Evolutionary conservation across 2,888 invertebrate species (phyloP).

Genomic region (Itoplectis maculator): DNA sequence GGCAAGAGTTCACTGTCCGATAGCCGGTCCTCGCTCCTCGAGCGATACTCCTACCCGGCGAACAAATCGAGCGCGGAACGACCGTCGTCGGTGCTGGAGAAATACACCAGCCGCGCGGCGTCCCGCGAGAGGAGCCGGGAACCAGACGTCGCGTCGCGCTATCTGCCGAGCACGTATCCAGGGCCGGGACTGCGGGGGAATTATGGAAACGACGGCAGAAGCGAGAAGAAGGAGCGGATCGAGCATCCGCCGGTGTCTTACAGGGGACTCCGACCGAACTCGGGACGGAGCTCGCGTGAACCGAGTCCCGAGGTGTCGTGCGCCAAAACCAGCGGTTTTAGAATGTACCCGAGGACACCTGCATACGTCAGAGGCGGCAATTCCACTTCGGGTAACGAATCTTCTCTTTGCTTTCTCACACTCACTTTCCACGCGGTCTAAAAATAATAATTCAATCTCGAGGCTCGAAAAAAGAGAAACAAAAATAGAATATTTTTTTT

Average conservation of each 20-base stretch:
- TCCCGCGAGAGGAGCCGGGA: constrained; percentile 80
- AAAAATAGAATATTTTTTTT: not conserved
- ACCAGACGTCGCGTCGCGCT: constrained; percentile 76
- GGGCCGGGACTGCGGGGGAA: constrained; percentile 75
- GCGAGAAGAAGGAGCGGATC: constrained; percentile 82
- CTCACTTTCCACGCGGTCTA: no score
- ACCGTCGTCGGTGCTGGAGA: constrained; percentile 79
- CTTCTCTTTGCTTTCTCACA: no score
- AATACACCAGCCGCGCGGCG: constrained; percentile 76
- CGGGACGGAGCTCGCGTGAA: constrained; percentile 85
- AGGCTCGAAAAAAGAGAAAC: not conserved
- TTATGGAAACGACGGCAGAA: constrained; percentile 75
- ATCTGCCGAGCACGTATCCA: constrained; percentile 79
- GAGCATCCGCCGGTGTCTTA: constrained; percentile 85
- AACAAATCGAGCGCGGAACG: constrained; percentile 77
- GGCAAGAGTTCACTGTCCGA: constrained; percentile 77
- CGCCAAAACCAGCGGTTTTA: constrained; percentile 76
- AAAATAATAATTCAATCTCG: not conserved
- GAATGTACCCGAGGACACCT: constrained; percentile 75
- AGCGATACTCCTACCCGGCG: constrained; percentile 78
- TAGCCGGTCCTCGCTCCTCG: constrained; percentile 77
- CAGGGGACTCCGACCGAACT: constrained; percentile 80
- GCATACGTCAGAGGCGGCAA: constrained; percentile 73
- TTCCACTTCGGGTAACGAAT: constrained; percentile 37
- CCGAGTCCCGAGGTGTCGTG: constrained; percentile 85